phyloP scores from a whole-genome alignment of 1,140 invertebrate species.

The Andrena cerasifolii region DNA sequence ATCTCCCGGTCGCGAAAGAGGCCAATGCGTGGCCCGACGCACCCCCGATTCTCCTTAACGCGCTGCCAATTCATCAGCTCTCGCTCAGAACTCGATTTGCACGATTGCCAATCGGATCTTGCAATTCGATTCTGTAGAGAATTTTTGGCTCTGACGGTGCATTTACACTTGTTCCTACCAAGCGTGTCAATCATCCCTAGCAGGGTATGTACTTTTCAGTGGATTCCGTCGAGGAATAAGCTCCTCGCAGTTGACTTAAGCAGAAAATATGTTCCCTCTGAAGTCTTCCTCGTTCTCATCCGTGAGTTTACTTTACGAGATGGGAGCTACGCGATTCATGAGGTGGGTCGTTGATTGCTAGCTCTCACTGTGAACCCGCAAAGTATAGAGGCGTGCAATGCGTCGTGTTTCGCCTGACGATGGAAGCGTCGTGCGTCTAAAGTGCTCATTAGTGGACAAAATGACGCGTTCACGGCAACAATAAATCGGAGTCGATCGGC shows the following conservation, averaged over 20 bases:
- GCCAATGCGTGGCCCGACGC: constrained; percentile 71
- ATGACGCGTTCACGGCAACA: constrained; percentile 53
- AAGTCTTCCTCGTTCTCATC: too few species aligned
- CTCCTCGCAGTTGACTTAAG: too few species aligned
- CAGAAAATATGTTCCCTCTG: too few species aligned
- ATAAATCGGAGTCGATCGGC: constrained; percentile 68
- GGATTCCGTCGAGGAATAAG: too few species aligned
- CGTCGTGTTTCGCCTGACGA: background rate
- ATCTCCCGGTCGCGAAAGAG: constrained; percentile 78
- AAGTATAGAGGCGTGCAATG: background rate
- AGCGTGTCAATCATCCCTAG: too few species aligned
- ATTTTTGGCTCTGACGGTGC: too few species aligned
- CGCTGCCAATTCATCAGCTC: constrained; percentile 66
- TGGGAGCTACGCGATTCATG: background rate
- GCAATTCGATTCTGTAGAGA: constrained; percentile 64
- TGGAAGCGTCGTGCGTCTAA: constrained; percentile 1
- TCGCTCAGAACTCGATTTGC: constrained; percentile 73
- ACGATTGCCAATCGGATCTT: constrained; percentile 78
- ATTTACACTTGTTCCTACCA: too few species aligned
- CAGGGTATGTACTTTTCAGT: too few species aligned
- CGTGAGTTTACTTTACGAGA: background rate
- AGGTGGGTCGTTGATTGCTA: constrained; percentile 3
- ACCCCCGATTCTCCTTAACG: constrained; percentile 70
- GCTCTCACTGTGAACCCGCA: background rate
- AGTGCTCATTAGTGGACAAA: constrained; percentile 52